phyloP scores from a whole-genome alignment of 2,113 vertebrate genomes.

The Anolis sagrei region DNA sequence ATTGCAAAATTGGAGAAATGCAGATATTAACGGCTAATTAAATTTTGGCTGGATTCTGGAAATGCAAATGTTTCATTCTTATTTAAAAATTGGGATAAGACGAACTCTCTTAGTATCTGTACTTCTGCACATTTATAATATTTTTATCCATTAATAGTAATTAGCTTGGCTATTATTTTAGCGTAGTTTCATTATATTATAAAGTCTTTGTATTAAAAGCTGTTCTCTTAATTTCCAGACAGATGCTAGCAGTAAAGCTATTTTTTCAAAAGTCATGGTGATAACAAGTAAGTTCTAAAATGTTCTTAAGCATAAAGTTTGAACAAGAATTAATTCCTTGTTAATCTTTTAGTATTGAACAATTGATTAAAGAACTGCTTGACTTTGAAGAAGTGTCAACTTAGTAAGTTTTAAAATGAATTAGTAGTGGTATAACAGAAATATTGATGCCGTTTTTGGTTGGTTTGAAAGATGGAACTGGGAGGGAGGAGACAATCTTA shows the following conservation, averaged over 20 bases:
- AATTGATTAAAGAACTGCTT: not conserved
- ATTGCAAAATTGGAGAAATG: not conserved
- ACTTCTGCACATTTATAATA: not conserved
- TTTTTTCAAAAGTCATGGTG: constrained; percentile 98
- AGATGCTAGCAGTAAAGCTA: constrained; percentile 93
- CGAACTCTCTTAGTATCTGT: not conserved
- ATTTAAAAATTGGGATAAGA: not conserved
- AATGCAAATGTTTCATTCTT: not conserved
- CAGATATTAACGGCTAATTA: not conserved
- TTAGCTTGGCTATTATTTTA: not conserved
- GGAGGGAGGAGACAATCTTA: too few species aligned
- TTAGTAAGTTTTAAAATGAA: not conserved
- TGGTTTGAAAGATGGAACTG: not conserved
- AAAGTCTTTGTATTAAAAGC: constrained; percentile 31
- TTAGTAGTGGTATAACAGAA: not conserved
- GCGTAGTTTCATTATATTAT: not conserved
- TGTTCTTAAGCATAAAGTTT: constrained; percentile 32
- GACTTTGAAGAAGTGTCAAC: not conserved
- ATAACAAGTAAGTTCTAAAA: constrained; percentile 91
- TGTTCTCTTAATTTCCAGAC: constrained; percentile 81
- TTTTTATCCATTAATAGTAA: not conserved
- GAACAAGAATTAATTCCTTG: not conserved
- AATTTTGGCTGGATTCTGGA: not conserved
- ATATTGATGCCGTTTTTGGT: not conserved
- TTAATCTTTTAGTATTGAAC: not conserved